These are phyloP conservation scores for Danio tinwini DNA, from an alignment of 2,797 vertebrate genomes.

Conservation along the genomic window DNA sequence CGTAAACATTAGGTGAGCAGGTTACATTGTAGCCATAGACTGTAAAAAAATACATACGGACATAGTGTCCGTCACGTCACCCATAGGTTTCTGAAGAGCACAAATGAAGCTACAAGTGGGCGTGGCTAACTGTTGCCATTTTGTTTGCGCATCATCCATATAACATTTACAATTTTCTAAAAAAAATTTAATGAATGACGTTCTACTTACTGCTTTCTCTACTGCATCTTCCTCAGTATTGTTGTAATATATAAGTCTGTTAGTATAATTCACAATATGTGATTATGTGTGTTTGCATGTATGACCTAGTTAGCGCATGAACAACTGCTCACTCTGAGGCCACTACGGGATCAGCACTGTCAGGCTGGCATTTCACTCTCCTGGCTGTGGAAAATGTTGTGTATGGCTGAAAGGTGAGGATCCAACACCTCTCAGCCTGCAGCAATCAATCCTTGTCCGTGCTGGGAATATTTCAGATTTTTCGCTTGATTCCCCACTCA, in stretches of 20 bases:
- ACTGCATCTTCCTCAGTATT: background rate
- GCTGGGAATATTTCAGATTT: constrained; percentile 69
- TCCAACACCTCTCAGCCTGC: constrained; percentile 51
- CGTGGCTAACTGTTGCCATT: no score
- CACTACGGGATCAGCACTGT: constrained; percentile 33
- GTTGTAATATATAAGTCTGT: background rate
- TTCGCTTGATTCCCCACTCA: constrained; percentile 61
- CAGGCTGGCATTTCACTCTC: constrained; percentile 71
- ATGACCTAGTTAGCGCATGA: constrained; percentile 63
- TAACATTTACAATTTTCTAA: background rate
- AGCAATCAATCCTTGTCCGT: constrained; percentile 55
- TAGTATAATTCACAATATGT: constrained; percentile 25
- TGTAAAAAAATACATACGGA: no score
- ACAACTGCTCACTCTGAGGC: constrained; percentile 66
- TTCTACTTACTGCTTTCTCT: background rate
- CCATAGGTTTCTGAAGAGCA: no score
- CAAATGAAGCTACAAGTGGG: no score
- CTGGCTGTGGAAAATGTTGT: constrained; percentile 44
- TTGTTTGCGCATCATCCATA: no score
- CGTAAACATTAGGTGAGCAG: no score
- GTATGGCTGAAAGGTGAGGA: constrained; percentile 64
- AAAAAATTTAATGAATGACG: no score
- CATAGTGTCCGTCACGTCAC: no score
- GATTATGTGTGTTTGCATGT: constrained; percentile 55
- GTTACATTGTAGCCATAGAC: no score